A percentile compares a stretch with the other conserved stretches of the same genome.
phyloP scores from a whole-genome alignment of 2,888 invertebrate genomes.

The Autographa gamma region DNA sequence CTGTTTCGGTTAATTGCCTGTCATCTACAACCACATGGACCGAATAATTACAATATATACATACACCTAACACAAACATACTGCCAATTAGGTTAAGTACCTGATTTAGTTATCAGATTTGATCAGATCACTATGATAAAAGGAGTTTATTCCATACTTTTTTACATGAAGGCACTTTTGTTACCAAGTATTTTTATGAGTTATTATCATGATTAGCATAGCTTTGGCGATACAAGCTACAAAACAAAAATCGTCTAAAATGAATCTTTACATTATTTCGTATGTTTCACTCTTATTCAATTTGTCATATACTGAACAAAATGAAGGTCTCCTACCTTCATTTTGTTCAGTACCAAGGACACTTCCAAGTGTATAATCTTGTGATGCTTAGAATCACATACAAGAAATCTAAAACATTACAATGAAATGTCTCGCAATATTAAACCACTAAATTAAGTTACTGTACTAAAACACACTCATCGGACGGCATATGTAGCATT shows the following conservation, averaged over 20 bases:
- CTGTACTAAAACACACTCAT: no score
- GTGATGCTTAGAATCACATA: no score
- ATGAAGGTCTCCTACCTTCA: no score
- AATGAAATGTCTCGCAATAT: no score
- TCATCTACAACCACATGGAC: background rate
- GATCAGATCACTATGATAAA: constrained; percentile 4
- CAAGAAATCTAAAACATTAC: no score
- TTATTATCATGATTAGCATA: background rate
- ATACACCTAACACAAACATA: background rate
- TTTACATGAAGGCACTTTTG: background rate
- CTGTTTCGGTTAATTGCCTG: background rate
- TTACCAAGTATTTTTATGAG: constrained; percentile 1
- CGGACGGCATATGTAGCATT: background rate
- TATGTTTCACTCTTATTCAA: background rate
- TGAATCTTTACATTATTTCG: no score
- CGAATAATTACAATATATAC: background rate
- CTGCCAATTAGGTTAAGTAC: constrained; percentile 6
- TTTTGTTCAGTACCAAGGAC: background rate
- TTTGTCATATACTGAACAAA: background rate
- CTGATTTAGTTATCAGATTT: constrained; percentile 10
- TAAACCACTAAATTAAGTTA: no score
- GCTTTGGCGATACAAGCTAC: background rate
- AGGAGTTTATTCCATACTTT: background rate
- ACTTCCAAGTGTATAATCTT: background rate
- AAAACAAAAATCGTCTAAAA: background rate